These are phyloP conservation scores for Phaetusa simplex DNA, from an alignment of 2,113 vertebrate genomes.

Conservation along the genomic window DNA sequence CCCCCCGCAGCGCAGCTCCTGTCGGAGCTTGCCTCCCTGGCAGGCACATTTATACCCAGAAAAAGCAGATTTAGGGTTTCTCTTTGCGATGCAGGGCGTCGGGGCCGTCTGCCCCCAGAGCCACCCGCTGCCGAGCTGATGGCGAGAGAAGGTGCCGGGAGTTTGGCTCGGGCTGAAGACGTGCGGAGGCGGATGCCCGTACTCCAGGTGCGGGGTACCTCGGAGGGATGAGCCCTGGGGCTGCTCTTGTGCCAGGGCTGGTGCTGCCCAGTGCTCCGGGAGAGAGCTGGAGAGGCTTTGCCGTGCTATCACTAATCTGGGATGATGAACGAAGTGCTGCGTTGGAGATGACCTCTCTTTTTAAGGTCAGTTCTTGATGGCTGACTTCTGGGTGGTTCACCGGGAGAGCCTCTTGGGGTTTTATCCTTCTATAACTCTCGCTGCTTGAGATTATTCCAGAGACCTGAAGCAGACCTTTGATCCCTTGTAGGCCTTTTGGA, in stretches of 20 bases:
- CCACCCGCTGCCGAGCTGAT: fast-evolving
- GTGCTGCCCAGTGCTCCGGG: fast-evolving
- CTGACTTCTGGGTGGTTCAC: fast-evolving
- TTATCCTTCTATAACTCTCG: background rate
- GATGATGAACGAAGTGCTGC: fast-evolving
- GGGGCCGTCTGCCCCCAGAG: fast-evolving
- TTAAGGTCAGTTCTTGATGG: background rate
- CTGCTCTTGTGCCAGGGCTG: background rate
- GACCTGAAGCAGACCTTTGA: background rate
- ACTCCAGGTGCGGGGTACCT: fast-evolving
- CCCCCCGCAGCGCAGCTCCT: fast-evolving
- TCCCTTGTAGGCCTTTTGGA: background rate
- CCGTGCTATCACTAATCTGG: fast-evolving
- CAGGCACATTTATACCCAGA: fast-evolving
- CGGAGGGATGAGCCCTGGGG: background rate
- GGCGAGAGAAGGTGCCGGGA: fast-evolving
- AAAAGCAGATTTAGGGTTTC: fast-evolving
- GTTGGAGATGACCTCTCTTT: too few relatives aligned
- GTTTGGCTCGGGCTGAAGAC: fast-evolving
- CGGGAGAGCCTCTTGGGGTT: background rate
- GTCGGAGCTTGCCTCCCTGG: fast-evolving
- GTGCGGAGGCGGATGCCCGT: background rate
- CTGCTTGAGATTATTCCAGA: background rate
- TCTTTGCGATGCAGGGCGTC: fast-evolving
- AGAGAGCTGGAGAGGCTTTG: background rate